Evolutionary conservation across 2,888 invertebrate genomes (phyloP), one percentile per base, ranked within the genome.

Genomic region (Dysmachus trigonus): DNA sequence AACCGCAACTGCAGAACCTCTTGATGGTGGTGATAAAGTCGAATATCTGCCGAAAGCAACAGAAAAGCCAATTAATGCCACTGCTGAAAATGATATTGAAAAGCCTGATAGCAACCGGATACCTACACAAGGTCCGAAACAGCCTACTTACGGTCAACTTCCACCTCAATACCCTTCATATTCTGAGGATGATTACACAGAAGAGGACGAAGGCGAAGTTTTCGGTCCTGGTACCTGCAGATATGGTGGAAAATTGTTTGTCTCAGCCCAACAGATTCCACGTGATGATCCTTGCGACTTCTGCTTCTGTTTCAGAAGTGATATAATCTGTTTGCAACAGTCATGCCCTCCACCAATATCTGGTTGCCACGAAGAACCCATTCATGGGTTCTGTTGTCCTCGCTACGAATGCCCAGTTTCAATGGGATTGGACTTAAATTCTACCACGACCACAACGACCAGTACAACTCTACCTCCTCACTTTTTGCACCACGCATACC

Each of bases 221-320:
- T 96, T 97, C 89, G 97, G 97, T 41, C 97, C 97, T 18, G 97
- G 97, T 89, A 98, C 97, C 81, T 98, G 98, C 90, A 94, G 98
- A 89, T 98, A 97, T 89, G 97, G 97, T 86, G 97, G 98, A 89
- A 97, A 97, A 93, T 95, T 98, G 77, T 98, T 97, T 91, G 97
- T 98, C 71, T 98, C 98, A 1, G 98, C 98, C 1, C 98, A 98
- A 92, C 98, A 98, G 93, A 98, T 98, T 90, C 98, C 98, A 62
- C 94, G 98, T 89, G 97, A 97, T 89, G 97, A 98, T 93, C 97
- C 98, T 31, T 98, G 98, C 91, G 98, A 98, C 91, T 98, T 98
- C 93, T 98, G 98, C 92, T 98, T 98, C 95, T 98, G 98, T 93
- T 98, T 98, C 94, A 95, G 98, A 92, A 97, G 98, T 91, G 98